Base-by-base conservation (phyloP, 2,797 vertebrate species). In the Chaenodraco wilsoni region DNA sequence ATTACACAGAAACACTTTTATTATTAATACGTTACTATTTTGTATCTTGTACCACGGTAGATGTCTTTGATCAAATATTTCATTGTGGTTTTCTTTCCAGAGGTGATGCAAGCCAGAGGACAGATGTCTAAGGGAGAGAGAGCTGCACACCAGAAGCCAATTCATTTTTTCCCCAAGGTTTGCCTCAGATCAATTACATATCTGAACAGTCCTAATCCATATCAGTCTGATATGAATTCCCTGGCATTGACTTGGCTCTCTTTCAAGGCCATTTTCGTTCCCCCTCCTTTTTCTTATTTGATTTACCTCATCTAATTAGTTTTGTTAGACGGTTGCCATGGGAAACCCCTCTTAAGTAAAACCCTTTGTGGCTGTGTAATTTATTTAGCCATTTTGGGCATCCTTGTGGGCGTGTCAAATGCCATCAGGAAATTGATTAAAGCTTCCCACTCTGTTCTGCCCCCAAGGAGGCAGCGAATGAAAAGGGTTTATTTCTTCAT, bases 141-240 rank as follows among this genome's bases (percentile, higher is more conserved):
- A 45, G 93, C 94, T 81, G 92, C 95, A 56, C 94, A 95, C 19
- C 95, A 96, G 55, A 96, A 97, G 84, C 95, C 95, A 85, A 93
- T 97, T 78, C 73, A 93, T 90, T 97, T 98, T 91, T 96, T 97
- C 84, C 89, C 95, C 63, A 97, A 98, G 96, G 98, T 99, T 93
- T 81, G 92, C 31, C 13, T 75, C 33, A 41, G 14, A 69, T 78
- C 14, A 72, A 55, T 50, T 66, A 15, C 41, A 68, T 63, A 56
- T 72, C 16, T 59, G 40, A 70, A 67, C 14, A 44, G 6, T 68
- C 2, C 12, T 63, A 46, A 69, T 84, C 63, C 31, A 37, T 37
- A 37, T n/a, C 13, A 9, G 3, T 72, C 66, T 45, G 43, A 79
- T 62, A 81, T 51, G 27, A 16, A 78, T 72, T 69, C 27, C 58